A percentile compares a stretch with the other conserved stretches of the same genome.
These are phyloP conservation scores for Drosophila bipectinata DNA, from an alignment of 1,140 invertebrate species.

Conservation along the genomic window DNA sequence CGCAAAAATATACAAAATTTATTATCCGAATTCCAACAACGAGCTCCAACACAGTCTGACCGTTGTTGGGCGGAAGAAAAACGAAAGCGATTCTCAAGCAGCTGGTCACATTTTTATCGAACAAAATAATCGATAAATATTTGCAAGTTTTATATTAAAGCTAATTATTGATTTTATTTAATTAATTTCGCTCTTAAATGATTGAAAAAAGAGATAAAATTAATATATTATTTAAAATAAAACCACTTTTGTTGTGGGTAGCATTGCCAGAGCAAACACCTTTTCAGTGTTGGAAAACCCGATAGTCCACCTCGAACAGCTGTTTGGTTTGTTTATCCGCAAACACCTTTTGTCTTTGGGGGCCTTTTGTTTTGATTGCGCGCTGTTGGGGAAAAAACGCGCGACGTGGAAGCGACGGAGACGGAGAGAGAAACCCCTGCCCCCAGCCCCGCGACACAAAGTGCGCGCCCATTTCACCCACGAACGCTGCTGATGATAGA, in stretches of 20 bases:
- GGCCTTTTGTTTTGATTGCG: slow-evolving; percentile 20
- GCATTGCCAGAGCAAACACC: no score
- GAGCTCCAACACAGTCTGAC: slow-evolving; percentile 6
- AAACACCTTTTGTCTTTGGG: slow-evolving; percentile 3
- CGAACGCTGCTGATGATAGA: not conserved
- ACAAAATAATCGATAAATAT: not conserved
- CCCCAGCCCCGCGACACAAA: not conserved
- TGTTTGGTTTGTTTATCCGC: not conserved
- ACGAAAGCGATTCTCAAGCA: not conserved
- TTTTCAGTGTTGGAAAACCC: not conserved
- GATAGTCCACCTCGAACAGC: not conserved
- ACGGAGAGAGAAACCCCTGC: slow-evolving; percentile 5
- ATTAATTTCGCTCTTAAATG: no score
- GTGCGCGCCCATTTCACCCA: not conserved
- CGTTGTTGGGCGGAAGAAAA: no score
- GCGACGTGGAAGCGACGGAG: slow-evolving; percentile 36
- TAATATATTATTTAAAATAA: no score
- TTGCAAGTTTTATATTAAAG: not conserved
- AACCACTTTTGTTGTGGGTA: no score
- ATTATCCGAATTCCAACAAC: slow-evolving; percentile 15
- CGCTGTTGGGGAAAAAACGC: slow-evolving; percentile 22
- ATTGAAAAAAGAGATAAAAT: no score
- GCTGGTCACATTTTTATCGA: not conserved
- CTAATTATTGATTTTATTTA: no score
- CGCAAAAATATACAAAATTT: slow-evolving; percentile 21